Evolutionary conservation across 2,888 invertebrate genomes (phyloP), one percentile per base, ranked within the genome.

Genomic region (Scaptomyza parva): DNA sequence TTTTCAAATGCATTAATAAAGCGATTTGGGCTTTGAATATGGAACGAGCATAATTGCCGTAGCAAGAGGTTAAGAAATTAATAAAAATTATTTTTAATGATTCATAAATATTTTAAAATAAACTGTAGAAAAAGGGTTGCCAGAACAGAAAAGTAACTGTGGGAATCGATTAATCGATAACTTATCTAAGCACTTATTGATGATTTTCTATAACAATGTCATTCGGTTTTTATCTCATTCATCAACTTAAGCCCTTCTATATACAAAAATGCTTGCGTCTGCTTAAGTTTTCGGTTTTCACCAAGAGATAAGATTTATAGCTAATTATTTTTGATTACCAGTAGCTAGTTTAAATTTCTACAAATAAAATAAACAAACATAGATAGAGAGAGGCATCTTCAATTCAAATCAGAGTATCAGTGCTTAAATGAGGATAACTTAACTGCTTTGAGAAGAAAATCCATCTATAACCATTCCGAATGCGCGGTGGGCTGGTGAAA

Each of bases 1-100:
- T 77, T 61, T 53, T 47, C 33, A 48, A 78, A 78, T 70, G 59
- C 82, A 77, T 77, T 81, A 69, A 73, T 77, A 66, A 70, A 61
- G n/a, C 18, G 54, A 60, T 72, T 72, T 57, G 51, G 54, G 55
- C 41, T 33, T 28, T 39, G 39, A 50, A 48, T 47, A 37, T 43
- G 47, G 43, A 26, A n/a, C 35, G 14, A 35, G 22, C 73, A 51
- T 74, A 81, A 81, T 78, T 77, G 77, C 48, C 53, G 33, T 33
- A 48, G 24, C 74, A 59, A 78, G 64, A 81, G 82, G 82, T 78
- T 70, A 81, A 62, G 35, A 74, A 70, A 73, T 70, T 35, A 64
- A 81, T 63, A 55, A 64, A 63, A 53, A 58, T 55, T 41, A 58
- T 52, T 57, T 44, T 28, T 41, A 18, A 68, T 24, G 11, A 30